These are phyloP conservation scores for Molossus molossus DNA, from an alignment of 2,797 vertebrate genomes.

Conservation along the genomic window DNA sequence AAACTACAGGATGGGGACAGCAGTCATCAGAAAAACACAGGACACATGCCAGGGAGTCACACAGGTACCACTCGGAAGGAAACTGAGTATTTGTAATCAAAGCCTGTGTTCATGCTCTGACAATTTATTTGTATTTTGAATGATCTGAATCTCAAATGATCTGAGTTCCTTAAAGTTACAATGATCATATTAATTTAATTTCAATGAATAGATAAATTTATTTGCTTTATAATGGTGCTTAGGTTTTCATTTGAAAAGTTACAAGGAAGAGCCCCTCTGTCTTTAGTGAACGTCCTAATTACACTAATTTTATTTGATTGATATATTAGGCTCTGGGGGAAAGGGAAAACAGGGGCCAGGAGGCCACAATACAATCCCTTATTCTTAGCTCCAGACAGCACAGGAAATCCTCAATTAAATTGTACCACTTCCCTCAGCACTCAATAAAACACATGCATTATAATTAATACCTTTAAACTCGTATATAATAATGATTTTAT, in stretches of 20 bases:
- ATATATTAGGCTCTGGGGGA: constrained; percentile 69
- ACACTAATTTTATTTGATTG: constrained; percentile 80
- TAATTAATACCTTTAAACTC: constrained; percentile 77
- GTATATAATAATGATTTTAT: constrained; percentile 74
- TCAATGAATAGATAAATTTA: constrained; percentile 40
- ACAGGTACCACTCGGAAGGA: neutral
- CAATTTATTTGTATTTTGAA: constrained; percentile 64
- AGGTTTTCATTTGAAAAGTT: constrained; percentile 64
- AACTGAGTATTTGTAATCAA: constrained; percentile 6
- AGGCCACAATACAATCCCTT: constrained; percentile 79
- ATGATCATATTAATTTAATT: constrained; percentile 42
- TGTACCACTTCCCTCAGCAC: constrained; percentile 79
- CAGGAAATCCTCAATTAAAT: constrained; percentile 86
- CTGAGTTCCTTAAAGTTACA: constrained; percentile 25
- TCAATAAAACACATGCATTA: constrained; percentile 78
- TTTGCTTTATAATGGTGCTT: constrained; percentile 60
- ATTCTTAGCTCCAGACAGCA: constrained; percentile 83
- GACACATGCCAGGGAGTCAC: neutral
- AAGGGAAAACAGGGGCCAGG: neutral
- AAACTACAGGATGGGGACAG: neutral
- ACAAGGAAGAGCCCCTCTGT: constrained; percentile 64
- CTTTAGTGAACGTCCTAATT: constrained; percentile 73
- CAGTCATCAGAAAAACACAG: neutral
- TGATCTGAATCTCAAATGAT: constrained; percentile 42
- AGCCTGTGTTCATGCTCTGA: constrained; percentile 29